Evolutionary conservation across 2,888 invertebrate species (phyloP), one percentile per base, ranked within the genome.

Genomic region (Dione vanillae): DNA sequence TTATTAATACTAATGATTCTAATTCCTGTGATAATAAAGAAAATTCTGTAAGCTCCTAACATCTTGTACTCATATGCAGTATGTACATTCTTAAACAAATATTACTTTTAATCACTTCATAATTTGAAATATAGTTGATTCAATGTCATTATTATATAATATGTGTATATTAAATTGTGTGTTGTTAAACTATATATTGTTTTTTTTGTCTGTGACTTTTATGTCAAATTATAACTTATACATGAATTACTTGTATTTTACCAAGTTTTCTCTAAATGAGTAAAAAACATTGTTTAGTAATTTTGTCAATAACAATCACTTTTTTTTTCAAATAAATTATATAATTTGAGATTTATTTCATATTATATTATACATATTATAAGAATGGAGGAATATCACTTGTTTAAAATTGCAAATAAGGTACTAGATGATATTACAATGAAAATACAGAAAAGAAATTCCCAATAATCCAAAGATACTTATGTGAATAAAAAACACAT

Each of bases 401-500:
- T 11, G 49, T 49, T 6, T 11, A 11, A 49, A 49, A 16, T 10
- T 16, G 47, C 10, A 49, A 49, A 49, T 12, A 49, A 49, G 6
- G 49, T 20, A 49, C 49, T 49, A 19, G 1, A 49, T 49, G 19
- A 49, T n/a, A n/a, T n/a, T 19, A 49, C 19, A 12, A 49, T 11
- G 12, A 49, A 54, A n/a, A 16, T 11, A 37, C n/a, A 59, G 37
- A 49, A 41, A 65, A 61, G 62, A 43, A 45, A 67, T 65, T 51
- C 35, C 49, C 61, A 43, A 45, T 40, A 67, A 37, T 20, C 65
- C 40, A 9, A 58, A 35, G 19, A 14, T 27, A 40, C 56, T 54
- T 47, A 20, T 62, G n/a, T 62, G 9, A 70, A 70, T 65, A 73
- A 70, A 70, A 14, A 54, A 51, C 9, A 47, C 3, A 62, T 19